Conservation (phyloP, 2,797 vertebrate genomes). For the Valencia hispanica region DNA sequence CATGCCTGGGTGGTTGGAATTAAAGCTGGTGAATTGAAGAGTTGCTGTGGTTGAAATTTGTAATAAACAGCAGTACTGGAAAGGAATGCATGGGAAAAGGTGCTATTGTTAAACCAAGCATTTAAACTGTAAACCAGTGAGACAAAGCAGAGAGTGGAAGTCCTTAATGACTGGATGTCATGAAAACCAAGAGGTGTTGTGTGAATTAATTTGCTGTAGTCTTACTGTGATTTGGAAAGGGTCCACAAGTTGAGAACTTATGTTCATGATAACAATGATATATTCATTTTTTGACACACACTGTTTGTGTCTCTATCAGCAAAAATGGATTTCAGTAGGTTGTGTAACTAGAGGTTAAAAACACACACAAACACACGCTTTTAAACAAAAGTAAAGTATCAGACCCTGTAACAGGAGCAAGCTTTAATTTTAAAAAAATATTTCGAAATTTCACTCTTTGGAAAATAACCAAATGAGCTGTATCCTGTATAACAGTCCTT, state of each 20-base stretch:
- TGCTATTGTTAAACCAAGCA: constrained; percentile 4
- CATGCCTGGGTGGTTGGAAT: neutral
- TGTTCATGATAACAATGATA: constrained; percentile 23
- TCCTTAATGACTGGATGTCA: constrained; percentile 29
- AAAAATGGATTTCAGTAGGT: constrained; percentile 19
- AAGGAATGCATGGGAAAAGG: neutral
- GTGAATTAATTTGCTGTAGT: constrained; percentile 44
- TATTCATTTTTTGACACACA: constrained; percentile 30
- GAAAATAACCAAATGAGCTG: neutral
- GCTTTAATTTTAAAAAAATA: constrained; percentile 11
- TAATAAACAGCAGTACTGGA: neutral
- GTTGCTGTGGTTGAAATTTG: neutral
- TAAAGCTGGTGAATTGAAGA: neutral
- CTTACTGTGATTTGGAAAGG: constrained; percentile 16
- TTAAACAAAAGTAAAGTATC: neutral
- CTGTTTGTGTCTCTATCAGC: constrained; percentile 27
- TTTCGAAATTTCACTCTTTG: constrained; percentile 4
- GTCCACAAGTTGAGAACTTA: constrained; percentile 20
- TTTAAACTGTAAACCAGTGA: constrained; percentile 9
- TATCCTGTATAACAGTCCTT: neutral
- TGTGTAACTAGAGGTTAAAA: constrained; percentile 5
- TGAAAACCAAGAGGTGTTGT: constrained; percentile 23
- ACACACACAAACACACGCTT: neutral
- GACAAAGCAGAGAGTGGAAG: neutral
- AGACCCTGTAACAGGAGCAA: constrained; percentile 16